Evolutionary conservation across 2,888 invertebrate species (phyloP).

Genomic region (Strigamia maritima): DNA sequence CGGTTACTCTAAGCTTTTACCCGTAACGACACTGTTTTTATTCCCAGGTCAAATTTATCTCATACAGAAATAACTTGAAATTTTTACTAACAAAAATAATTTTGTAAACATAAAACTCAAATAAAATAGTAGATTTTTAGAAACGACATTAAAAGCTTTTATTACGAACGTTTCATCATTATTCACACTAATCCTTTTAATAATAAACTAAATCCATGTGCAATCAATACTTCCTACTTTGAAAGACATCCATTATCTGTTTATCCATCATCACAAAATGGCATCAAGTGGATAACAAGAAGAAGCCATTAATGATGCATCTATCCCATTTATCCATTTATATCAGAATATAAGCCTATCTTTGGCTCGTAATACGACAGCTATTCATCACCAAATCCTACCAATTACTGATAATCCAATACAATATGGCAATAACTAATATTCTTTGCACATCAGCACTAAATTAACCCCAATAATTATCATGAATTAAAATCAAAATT

Average conservation of each 20-base stretch:
- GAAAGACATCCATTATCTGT: constrained; percentile 20
- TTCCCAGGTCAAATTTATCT: constrained; percentile 6
- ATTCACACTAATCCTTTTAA: not conserved
- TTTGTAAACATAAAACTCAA: not conserved
- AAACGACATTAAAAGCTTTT: not conserved
- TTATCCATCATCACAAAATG: constrained; percentile 16
- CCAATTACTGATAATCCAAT: constrained; percentile 25
- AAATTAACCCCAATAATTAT: not conserved
- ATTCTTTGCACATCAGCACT: not conserved
- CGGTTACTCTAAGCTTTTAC: constrained; percentile 17
- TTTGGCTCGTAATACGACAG: not conserved
- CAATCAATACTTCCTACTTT: constrained; percentile 4
- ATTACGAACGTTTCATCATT: not conserved
- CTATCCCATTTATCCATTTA: constrained; percentile 9
- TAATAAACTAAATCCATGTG: not conserved
- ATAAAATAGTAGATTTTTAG: not conserved
- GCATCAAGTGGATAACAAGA: constrained; percentile 25
- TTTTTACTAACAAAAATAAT: too few relatives aligned
- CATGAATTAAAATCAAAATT: not conserved
- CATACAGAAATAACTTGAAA: not conserved
- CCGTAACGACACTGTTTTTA: constrained; percentile 19
- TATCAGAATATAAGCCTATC: not conserved
- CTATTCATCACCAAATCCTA: constrained; percentile 16
- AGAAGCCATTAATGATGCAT: not conserved
- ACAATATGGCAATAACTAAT: not conserved